phyloP scores from a whole-genome alignment of 2,797 vertebrate species.

The Lepilemur septentrionalis region DNA sequence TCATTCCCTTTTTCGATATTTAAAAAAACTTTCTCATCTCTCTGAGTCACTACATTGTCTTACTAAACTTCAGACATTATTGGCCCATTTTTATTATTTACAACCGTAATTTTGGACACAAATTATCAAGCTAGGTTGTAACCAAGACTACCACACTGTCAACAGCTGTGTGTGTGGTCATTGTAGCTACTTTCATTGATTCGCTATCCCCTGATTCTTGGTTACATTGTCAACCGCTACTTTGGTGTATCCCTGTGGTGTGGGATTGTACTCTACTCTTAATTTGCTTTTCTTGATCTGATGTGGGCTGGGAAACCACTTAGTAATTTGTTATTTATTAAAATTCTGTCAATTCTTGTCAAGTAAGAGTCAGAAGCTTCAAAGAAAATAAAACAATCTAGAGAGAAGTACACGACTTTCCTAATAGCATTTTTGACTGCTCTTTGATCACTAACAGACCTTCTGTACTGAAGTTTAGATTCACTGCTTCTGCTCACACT shows the following conservation, averaged over 20 bases:
- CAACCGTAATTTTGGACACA: not conserved
- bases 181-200: not conserved
- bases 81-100: not conserved
- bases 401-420: not conserved
- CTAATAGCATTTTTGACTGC: not conserved
- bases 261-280: not conserved
- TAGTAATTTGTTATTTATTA: constrained; percentile 22
- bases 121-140: not conserved
- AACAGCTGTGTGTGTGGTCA: not conserved
- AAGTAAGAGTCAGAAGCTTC: not conserved
- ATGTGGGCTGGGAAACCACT: not conserved
- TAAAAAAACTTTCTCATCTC: not conserved
- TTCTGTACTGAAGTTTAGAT: not conserved
- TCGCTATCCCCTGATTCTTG: not conserved
- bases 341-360: not conserved
- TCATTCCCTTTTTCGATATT: not conserved
- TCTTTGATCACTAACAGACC: not conserved
- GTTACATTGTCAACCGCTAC: not conserved
- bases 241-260: not conserved
- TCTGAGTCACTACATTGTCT: not conserved
- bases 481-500: not conserved
- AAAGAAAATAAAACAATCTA: not conserved
- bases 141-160: not conserved
- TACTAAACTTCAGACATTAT: not conserved
- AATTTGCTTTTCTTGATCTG: not conserved